Conservation (phyloP, 2,113 vertebrate species). For the Egretta garzetta region DNA sequence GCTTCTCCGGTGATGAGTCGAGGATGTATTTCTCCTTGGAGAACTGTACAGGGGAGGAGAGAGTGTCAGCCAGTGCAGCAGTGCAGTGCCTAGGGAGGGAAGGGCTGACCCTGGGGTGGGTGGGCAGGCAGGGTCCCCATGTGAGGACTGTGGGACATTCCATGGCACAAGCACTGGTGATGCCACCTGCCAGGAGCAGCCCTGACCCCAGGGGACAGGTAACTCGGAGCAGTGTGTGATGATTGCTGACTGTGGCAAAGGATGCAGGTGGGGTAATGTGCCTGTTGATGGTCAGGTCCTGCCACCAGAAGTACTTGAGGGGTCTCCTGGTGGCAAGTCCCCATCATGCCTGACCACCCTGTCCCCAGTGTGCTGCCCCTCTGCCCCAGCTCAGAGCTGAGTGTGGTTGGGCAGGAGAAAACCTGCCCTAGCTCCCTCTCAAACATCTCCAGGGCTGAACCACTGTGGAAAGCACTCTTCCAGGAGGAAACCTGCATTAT, state of each 20-base stretch:
- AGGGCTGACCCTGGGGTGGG: not conserved
- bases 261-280: not conserved
- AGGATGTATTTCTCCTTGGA: slow-evolving; percentile 99
- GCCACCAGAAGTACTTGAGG: not conserved
- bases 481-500: not conserved
- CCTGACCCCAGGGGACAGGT: not conserved
- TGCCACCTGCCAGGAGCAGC: not conserved
- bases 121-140: not conserved
- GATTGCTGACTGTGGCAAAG: not conserved
- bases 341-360: not conserved
- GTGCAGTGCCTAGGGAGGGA: not conserved
- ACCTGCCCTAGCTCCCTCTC: not conserved
- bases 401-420: not conserved
- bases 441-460: not conserved
- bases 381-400: not conserved
- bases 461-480: not conserved
- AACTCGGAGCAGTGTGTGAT: not conserved
- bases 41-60: slow-evolving; percentile 80
- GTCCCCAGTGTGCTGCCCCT: not conserved
- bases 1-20: slow-evolving; percentile 94
- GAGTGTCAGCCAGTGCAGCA: not conserved
- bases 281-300: not conserved
- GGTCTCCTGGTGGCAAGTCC: not conserved
- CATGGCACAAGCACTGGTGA: too few relatives aligned
- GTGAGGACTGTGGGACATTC: not conserved